These are phyloP conservation scores for Solea senegalensis DNA, from an alignment of 2,113 vertebrate species.

Conservation along the genomic window DNA sequence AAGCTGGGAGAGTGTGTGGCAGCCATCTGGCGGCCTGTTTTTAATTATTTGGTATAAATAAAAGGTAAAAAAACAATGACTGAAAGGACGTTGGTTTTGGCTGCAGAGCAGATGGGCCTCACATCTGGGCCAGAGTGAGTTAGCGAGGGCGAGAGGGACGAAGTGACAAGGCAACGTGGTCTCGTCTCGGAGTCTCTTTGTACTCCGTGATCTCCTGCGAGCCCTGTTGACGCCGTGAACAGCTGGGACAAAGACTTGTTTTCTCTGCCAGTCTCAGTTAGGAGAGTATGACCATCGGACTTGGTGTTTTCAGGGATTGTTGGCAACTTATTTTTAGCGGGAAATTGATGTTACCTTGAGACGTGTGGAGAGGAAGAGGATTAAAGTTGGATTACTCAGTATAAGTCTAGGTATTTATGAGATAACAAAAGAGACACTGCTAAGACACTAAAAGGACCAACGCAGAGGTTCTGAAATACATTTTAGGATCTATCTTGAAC, in stretches of 20 bases:
- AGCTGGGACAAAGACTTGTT: conserved; percentile 22
- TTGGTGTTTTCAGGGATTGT: conserved; percentile 31
- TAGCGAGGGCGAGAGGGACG: conserved; percentile 76
- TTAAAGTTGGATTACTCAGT: not conserved
- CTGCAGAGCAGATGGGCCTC: conserved; percentile 87
- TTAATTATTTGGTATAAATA: conserved; percentile 88
- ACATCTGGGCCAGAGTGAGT: conserved; percentile 87
- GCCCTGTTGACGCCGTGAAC: conserved; percentile 4
- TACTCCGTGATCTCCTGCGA: conserved; percentile 19
- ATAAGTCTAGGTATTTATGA: not conserved
- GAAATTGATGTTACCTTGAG: conserved; percentile 4
- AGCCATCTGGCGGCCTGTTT: conserved; percentile 84
- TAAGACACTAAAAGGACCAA: too few relatives aligned
- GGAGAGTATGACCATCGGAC: conserved; percentile 39
- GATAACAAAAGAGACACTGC: not conserved
- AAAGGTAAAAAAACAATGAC: conserved; percentile 83
- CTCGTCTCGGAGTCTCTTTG: conserved; percentile 22
- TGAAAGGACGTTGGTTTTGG: conserved; percentile 83
- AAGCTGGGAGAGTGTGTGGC: conserved; percentile 70
- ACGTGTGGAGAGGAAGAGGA: not conserved
- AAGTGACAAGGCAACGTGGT: conserved; percentile 47
- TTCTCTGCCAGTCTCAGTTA: conserved; percentile 7
- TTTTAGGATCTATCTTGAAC: too few relatives aligned
- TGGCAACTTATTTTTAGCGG: conserved; percentile 6
- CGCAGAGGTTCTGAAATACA: too few relatives aligned